Conservation (phyloP, 2,888 invertebrate species). For the Nymphalis urticae region DNA sequence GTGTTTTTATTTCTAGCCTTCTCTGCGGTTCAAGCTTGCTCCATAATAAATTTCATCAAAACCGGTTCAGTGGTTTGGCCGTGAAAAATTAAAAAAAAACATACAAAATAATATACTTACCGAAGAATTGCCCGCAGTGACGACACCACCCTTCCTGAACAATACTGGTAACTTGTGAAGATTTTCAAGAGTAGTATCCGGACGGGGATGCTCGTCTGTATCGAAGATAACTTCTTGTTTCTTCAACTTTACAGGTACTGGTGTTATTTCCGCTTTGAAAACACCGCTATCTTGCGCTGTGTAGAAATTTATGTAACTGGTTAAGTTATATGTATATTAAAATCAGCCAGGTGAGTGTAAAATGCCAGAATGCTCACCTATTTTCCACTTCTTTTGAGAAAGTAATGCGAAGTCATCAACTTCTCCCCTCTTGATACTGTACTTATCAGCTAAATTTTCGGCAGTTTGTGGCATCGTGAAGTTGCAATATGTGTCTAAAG, state of each 20-base stretch:
- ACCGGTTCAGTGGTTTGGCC: too few species aligned
- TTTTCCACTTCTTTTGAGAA: conserved; percentile 94
- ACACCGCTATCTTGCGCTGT: conserved; percentile 92
- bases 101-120: conserved; percentile 79
- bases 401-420: conserved; percentile 92
- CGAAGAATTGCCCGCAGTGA: conserved; percentile 97
- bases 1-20: too few species aligned
- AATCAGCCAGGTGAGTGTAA: background rate
- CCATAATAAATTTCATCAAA: too few species aligned
- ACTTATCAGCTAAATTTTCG: conserved; percentile 93
- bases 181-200: conserved; percentile 91
- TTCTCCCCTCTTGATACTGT: conserved; percentile 89
- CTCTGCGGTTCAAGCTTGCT: too few species aligned
- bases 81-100: too few species aligned
- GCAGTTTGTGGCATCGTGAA: conserved; percentile 97
- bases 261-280: conserved; percentile 94
- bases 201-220: conserved; percentile 96
- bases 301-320: conserved; percentile 14
- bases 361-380: conserved; percentile 75
- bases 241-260: conserved; percentile 86
- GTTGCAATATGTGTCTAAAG: conserved; percentile 94
- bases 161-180: conserved; percentile 92
- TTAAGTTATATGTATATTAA: background rate
- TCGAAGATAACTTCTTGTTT: conserved; percentile 88
- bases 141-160: conserved; percentile 96